Conservation (phyloP, 2,113 vertebrate species). For the Amphiprion percula region DNA sequence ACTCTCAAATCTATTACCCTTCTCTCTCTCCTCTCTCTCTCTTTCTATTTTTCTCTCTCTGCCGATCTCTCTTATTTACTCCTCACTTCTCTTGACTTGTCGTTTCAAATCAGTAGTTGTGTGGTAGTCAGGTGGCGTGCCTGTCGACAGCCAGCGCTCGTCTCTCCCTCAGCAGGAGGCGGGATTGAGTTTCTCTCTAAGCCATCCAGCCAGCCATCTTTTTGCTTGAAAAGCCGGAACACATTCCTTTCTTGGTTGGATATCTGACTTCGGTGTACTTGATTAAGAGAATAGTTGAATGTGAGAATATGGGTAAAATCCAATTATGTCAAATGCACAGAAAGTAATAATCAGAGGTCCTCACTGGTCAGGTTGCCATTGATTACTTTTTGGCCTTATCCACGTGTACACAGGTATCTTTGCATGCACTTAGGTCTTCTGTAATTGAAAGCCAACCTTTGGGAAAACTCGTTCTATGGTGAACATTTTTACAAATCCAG, state of each 20-base stretch:
- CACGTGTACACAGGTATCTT: too few relatives aligned
- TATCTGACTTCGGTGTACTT: slow-evolving; percentile 23
- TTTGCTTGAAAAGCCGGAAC: slow-evolving; percentile 47
- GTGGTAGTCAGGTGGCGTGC: slow-evolving; percentile 69
- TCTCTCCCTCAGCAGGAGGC: slow-evolving; percentile 70
- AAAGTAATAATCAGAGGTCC: neutral
- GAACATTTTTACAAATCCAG: too few relatives aligned
- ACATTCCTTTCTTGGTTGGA: slow-evolving; percentile 40
- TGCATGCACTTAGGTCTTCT: too few relatives aligned
- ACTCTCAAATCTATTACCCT: slow-evolving; percentile 75
- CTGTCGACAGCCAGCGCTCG: slow-evolving; percentile 68
- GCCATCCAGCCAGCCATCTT: slow-evolving; percentile 56
- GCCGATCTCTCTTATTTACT: slow-evolving; percentile 75
- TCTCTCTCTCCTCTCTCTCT: slow-evolving; percentile 46
- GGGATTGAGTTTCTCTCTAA: slow-evolving; percentile 70
- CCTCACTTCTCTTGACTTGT: slow-evolving; percentile 77
- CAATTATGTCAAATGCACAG: neutral
- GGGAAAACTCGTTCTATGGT: too few relatives aligned
- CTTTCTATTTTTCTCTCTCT: slow-evolving; percentile 64
- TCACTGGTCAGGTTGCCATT: neutral
- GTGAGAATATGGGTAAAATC: slow-evolving; percentile 10
- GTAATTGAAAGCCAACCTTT: too few relatives aligned
- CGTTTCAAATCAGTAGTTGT: slow-evolving; percentile 74
- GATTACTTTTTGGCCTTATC: neutral
- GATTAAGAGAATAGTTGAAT: slow-evolving; percentile 27